These are phyloP conservation scores for Bovichtus variegatus DNA, from an alignment of 2,797 vertebrate genomes.

Conservation along the genomic window DNA sequence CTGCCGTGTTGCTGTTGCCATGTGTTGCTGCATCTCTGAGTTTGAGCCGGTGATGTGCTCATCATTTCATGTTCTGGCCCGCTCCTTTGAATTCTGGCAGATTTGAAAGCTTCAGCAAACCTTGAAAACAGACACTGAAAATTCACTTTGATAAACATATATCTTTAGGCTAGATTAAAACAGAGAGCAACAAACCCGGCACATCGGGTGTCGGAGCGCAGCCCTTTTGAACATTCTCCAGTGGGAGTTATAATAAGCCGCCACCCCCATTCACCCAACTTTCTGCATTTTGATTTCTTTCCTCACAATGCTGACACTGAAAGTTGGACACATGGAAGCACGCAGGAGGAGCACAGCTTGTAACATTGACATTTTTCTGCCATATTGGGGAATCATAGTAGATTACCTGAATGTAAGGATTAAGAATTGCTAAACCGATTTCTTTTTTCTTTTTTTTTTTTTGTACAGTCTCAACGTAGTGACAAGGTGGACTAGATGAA, in stretches of 20 bases:
- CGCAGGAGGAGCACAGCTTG: constrained; percentile 38
- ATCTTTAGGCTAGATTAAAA: constrained; percentile 84
- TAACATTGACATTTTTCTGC: constrained; percentile 27
- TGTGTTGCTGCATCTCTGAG: constrained; percentile 45
- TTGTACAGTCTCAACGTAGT: constrained; percentile 6
- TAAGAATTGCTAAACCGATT: constrained; percentile 4
- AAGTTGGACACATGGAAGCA: constrained; percentile 54
- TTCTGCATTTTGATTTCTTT: constrained; percentile 64
- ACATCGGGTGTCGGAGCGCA: constrained; percentile 58
- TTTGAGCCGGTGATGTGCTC: constrained; percentile 49
- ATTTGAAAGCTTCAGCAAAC: constrained; percentile 74
- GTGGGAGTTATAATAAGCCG: constrained; percentile 69
- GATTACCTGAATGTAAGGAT: constrained; percentile 27
- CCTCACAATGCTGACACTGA: constrained; percentile 43
- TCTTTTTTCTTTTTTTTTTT: constrained; percentile 26
- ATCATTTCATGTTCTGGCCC: constrained; percentile 68
- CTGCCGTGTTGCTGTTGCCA: constrained; percentile 39
- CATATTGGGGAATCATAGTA: constrained; percentile 4
- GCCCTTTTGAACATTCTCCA: constrained; percentile 77
- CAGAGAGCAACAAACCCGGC: constrained; percentile 67
- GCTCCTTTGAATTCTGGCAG: constrained; percentile 71
- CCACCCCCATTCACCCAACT: constrained; percentile 57
- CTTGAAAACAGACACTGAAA: constrained; percentile 75
- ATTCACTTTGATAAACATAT: constrained; percentile 85
- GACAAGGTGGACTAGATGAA: constrained; percentile 24